Conservation (phyloP, 2,888 invertebrate genomes). For the Podabrus alpinus region DNA sequence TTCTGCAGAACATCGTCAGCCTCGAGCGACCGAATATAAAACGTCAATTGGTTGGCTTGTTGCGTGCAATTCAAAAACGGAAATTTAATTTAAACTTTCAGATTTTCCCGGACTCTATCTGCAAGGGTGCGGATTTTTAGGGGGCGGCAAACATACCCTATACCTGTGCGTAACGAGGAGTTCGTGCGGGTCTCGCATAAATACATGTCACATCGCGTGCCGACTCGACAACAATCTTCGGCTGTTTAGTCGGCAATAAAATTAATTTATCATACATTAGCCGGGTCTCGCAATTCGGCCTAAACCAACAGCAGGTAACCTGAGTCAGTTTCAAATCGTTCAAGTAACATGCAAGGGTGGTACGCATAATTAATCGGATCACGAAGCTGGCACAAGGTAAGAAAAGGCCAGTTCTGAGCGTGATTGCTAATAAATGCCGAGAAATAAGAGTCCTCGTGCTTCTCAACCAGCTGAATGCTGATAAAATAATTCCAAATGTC, state of each 20-base stretch:
- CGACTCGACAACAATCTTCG: conserved; percentile 55
- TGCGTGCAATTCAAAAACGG: conserved; percentile 56
- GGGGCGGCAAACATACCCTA: conserved; percentile 13
- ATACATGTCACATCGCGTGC: conserved; percentile 56
- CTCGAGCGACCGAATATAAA: conserved; percentile 49
- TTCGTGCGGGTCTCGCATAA: conserved; percentile 48
- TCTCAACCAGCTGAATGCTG: conserved; percentile 48
- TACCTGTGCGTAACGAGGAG: conserved; percentile 43
- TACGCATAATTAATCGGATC: conserved; percentile 54
- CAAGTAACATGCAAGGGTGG: conserved; percentile 52
- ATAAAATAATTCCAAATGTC: conserved; percentile 59
- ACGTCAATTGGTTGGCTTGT: conserved; percentile 54
- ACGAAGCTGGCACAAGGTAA: conserved; percentile 55
- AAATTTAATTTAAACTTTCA: conserved; percentile 57
- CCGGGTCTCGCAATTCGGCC: conserved; percentile 49
- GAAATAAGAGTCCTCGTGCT: conserved; percentile 58
- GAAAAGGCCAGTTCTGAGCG: conserved; percentile 54
- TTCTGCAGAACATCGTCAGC: conserved; percentile 41
- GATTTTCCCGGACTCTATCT: conserved; percentile 42
- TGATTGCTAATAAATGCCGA: conserved; percentile 57
- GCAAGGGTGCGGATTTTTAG: conserved; percentile 6
- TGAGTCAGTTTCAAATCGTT: conserved; percentile 41
- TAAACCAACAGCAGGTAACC: conserved; percentile 48
- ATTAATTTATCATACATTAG: conserved; percentile 57
- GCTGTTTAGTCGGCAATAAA: conserved; percentile 58